Base-by-base conservation (phyloP, 1,140 invertebrate species). In the Popillia japonica region DNA sequence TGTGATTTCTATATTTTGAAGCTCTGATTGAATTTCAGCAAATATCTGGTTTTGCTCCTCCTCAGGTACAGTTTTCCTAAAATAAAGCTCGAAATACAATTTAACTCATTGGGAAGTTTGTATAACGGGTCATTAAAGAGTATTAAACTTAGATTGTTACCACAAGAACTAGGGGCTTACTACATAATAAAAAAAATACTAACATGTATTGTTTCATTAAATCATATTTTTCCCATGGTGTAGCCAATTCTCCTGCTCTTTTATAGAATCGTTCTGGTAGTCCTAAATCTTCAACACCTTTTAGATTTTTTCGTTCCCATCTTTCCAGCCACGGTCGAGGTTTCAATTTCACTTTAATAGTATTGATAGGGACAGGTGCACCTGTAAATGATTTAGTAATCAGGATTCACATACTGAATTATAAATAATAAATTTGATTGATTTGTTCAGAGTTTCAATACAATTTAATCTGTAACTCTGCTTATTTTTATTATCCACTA, bases 171-270 rank as follows among this genome's bases (percentile, higher is more conserved):
- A n/a, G n/a, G n/a, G n/a, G n/a, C n/a, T n/a, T n/a, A n/a, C n/a
- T n/a, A n/a, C n/a, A n/a, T n/a, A n/a, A n/a, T n/a, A n/a, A n/a
- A n/a, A n/a, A n/a, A n/a, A 27, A 72, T 82, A n/a, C 75, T 85
- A 89, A 93, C 92, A 96, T 93, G 85, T 99, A 98, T 75, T 93
- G 89, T 87, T 96, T 96, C 96, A 99, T 98, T 48, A 99, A 88
- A 87, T 99, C 97, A 88, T 94, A 97, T 89, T 96, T 95, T 83
- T 95, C 94, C 93, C 94, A 97, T 9, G 95, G 94, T 83, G 89
- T 94, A 72, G 88, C 88, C 48, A 89, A 85, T 81, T 90, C 85
- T 81, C 88, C 86, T 40, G 91, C 90, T 82, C 90, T 90, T 23
- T 87, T 87, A 80, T 88, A 89, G 81, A 92, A 90, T 82, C 90